phyloP scores from a whole-genome alignment of 2,888 invertebrate genomes.

The Choristoneura rosaceana region DNA sequence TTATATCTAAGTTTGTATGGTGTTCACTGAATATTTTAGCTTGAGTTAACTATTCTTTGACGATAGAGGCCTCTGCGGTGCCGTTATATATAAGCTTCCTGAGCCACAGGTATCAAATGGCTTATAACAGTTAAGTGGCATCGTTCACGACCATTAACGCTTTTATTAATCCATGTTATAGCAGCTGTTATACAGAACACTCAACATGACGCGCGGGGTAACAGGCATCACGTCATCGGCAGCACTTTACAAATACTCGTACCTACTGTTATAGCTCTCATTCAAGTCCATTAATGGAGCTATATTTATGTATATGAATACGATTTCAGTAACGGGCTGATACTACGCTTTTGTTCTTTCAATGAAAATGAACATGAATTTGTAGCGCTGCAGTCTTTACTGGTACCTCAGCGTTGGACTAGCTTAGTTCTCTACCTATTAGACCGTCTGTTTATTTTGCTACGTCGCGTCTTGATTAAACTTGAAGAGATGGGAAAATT shows the following conservation, averaged over 20 bases:
- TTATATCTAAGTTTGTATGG: neutral
- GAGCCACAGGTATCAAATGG: conserved; percentile 17
- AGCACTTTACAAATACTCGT: conserved; percentile 12
- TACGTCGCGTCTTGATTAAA: conserved; percentile 23
- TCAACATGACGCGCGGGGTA: conserved; percentile 9
- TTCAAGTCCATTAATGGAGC: conserved; percentile 13
- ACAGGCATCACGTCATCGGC: conserved; percentile 16
- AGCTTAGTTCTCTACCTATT: neutral
- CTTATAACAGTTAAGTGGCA: conserved; percentile 18
- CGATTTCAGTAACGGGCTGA: conserved; percentile 8
- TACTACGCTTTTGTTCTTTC: conserved; percentile 2
- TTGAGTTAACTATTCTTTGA: neutral
- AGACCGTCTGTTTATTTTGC: conserved; percentile 12
- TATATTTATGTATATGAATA: neutral
- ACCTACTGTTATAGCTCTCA: conserved; percentile 12
- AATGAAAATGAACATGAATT: conserved; percentile 4
- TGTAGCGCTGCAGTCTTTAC: conserved; percentile 2
- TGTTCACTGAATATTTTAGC: neutral
- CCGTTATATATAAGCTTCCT: neutral
- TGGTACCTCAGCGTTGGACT: neutral
- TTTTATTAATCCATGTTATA: conserved; percentile 23
- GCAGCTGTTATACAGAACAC: neutral
- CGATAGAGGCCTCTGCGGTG: neutral
- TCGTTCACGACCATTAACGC: conserved; percentile 26
- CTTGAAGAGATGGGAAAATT: conserved; percentile 17